Evolutionary conservation across 2,113 vertebrate genomes (phyloP).

Genomic region (Phocoena sinus): DNA sequence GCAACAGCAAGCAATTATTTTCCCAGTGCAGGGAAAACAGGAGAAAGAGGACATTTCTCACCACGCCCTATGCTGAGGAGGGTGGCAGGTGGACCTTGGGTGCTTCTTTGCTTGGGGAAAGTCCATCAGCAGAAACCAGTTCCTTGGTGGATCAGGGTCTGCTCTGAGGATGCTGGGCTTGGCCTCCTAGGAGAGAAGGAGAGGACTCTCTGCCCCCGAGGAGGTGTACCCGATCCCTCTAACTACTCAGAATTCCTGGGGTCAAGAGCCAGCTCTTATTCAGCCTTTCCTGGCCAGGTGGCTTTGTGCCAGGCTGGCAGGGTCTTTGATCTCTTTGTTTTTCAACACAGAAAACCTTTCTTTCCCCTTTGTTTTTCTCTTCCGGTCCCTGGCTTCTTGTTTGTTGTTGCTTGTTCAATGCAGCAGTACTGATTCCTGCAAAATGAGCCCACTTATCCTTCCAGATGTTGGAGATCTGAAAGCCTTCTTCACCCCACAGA

Average conservation of each 20-base stretch:
- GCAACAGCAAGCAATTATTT: fast-evolving
- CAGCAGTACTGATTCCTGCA: background rate
- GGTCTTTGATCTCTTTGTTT: background rate
- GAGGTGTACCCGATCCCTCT: fast-evolving
- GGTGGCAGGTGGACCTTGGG: fast-evolving
- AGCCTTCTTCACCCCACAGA: background rate
- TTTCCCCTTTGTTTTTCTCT: fast-evolving
- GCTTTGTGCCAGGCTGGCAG: background rate
- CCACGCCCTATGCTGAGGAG: fast-evolving
- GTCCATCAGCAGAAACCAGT: background rate
- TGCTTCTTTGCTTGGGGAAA: too few species aligned
- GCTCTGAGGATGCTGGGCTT: background rate
- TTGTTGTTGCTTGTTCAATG: background rate
- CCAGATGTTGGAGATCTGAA: background rate
- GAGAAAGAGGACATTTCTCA: fast-evolving
- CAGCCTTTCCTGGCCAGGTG: too few species aligned
- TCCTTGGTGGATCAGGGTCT: too few species aligned
- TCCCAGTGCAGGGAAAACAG: too few species aligned
- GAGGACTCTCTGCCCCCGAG: fast-evolving
- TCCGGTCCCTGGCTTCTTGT: background rate
- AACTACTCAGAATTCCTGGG: too few species aligned
- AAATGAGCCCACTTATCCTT: background rate
- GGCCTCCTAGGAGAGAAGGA: background rate
- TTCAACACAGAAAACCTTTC: background rate
- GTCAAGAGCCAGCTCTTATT: too few species aligned